Percentiles rank a stretch among this genome's conserved stretches.
Evolutionary conservation across 2,113 vertebrate species (phyloP).

Genomic region (Mandrillus leucophaeus): DNA sequence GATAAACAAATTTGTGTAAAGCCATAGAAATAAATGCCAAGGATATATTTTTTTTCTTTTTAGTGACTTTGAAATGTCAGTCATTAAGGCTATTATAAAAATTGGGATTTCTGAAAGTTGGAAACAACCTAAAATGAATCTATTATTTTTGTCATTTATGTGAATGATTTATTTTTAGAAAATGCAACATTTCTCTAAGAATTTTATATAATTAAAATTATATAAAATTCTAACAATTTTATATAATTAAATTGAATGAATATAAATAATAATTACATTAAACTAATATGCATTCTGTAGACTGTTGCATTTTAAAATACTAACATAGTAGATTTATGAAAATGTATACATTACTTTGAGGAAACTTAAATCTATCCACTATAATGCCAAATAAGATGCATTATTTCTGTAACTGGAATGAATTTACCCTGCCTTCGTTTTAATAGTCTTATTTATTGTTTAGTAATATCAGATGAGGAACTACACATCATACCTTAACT

Average conservation of each 20-base stretch:
- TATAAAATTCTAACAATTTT: background rate
- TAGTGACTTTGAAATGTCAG: background rate
- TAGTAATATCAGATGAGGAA: background rate
- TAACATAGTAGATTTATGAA: background rate
- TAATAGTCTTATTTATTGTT: background rate
- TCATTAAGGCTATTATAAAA: background rate
- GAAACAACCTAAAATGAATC: background rate
- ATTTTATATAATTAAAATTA: background rate
- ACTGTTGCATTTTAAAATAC: background rate
- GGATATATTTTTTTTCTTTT: background rate
- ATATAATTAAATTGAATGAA: background rate
- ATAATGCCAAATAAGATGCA: background rate
- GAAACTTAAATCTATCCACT: background rate
- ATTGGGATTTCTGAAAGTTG: background rate
- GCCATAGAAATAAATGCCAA: background rate
- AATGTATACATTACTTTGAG: background rate
- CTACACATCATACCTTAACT: background rate
- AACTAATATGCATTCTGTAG: background rate
- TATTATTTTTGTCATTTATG: background rate
- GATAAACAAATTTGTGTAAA: background rate
- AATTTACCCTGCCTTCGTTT: background rate
- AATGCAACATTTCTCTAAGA: background rate
- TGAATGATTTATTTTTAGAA: background rate
- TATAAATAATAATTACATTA: background rate
- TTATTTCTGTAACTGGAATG: background rate